Conservation (phyloP, 2,888 invertebrate genomes). For the Bibio marci region DNA sequence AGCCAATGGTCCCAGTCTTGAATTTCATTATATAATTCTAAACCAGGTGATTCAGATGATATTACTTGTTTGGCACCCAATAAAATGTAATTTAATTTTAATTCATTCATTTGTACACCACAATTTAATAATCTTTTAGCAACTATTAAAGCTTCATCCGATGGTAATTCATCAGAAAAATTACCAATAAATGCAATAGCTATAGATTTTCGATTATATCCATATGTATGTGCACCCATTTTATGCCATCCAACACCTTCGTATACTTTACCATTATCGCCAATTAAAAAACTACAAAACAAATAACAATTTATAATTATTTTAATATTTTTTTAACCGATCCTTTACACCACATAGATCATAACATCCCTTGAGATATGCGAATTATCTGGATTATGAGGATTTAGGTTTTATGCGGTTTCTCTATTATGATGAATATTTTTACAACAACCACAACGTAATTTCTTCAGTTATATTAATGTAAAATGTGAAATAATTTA, state of each 20-base stretch:
- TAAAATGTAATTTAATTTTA: constrained; percentile 27
- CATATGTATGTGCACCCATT: constrained; percentile 34
- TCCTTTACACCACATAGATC: too few species aligned
- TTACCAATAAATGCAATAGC: constrained; percentile 37
- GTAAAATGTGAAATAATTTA: too few species aligned
- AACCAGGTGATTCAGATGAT: constrained; percentile 32
- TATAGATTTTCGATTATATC: constrained; percentile 32
- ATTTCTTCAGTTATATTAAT: too few species aligned
- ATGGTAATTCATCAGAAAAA: constrained; percentile 28
- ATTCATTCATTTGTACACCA: constrained; percentile 26
- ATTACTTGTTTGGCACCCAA: constrained; percentile 31
- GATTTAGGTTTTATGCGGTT: too few species aligned
- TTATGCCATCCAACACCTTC: constrained; percentile 40
- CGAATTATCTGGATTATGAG: too few species aligned
- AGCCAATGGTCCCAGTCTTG: constrained; percentile 30
- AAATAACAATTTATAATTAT: background rate
- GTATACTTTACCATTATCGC: constrained; percentile 45
- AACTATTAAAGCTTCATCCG: constrained; percentile 23
- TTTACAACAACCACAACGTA: too few species aligned
- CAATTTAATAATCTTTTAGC: constrained; percentile 28
- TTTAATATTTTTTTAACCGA: too few species aligned
- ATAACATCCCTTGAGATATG: too few species aligned
- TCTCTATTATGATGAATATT: too few species aligned
- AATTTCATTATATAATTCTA: constrained; percentile 30
- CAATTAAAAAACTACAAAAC: constrained; percentile 36